Conservation (phyloP, 2,113 vertebrate species). For the Prunella himalayana region DNA sequence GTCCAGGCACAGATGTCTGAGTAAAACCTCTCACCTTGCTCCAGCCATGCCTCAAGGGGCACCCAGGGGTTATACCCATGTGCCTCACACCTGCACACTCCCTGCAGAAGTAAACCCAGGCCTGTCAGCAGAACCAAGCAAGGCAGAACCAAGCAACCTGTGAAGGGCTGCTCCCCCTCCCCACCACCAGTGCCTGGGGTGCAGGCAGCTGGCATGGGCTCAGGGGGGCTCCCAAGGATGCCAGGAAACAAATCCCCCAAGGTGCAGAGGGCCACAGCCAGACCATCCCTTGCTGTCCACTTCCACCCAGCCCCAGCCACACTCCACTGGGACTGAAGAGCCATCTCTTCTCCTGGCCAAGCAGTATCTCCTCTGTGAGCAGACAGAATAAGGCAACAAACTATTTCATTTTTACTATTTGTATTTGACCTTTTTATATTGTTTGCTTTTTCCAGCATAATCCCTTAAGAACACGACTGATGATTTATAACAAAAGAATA, state of each 20-base stretch:
- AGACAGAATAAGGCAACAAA: conserved; percentile 43
- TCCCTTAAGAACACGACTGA: conserved; percentile 51
- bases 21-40: background rate
- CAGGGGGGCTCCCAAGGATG: background rate
- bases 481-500: conserved; percentile 70
- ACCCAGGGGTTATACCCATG: fast-evolving
- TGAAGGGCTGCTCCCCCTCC: background rate
- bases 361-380: background rate
- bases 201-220: fast-evolving
- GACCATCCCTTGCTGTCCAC: background rate
- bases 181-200: fast-evolving
- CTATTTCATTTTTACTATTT: conserved; percentile 59
- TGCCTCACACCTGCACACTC: background rate
- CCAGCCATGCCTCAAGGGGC: background rate
- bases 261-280: background rate
- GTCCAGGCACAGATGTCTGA: background rate
- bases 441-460: conserved; percentile 61
- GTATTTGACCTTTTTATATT: conserved; percentile 71
- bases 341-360: background rate
- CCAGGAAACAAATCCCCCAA: background rate
- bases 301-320: background rate
- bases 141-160: background rate
- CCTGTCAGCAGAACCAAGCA: background rate
- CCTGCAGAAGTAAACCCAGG: background rate
- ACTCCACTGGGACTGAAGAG: background rate